Conservation (phyloP, 2,797 vertebrate genomes). For the Phataginus tetradactyla region DNA sequence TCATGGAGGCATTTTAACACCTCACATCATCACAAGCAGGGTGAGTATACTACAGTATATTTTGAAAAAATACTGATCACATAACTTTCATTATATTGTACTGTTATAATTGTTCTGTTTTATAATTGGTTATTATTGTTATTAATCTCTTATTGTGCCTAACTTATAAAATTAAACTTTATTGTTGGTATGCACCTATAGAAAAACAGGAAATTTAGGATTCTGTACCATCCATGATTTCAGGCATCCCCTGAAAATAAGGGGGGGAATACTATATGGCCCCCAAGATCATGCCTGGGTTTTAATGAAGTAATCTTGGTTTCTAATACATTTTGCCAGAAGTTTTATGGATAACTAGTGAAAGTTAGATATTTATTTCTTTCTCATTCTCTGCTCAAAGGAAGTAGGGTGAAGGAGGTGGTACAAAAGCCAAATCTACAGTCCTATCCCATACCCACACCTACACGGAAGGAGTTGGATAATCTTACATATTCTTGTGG, state of each 20-base stretch:
- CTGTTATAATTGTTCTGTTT: neutral
- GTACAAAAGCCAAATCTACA: neutral
- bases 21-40: neutral
- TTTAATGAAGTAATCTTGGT: neutral
- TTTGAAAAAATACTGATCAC: neutral
- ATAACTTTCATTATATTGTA: neutral
- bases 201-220: neutral
- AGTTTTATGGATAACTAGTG: neutral
- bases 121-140: neutral
- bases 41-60: neutral
- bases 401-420: neutral
- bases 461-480: neutral
- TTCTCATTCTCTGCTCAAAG: slow-evolving; percentile 1
- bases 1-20: neutral
- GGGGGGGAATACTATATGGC: neutral
- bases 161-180: neutral
- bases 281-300: neutral
- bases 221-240: neutral
- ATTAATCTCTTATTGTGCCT: neutral
- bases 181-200: neutral
- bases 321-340: slow-evolving; percentile 33
- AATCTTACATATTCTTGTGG: neutral
- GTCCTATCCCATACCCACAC: neutral
- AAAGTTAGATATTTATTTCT: neutral
- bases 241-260: neutral